Percentiles rank a stretch among this genome's conserved stretches.
These are phyloP conservation scores for Clarias macrocephalus DNA, from an alignment of 2,113 vertebrate species.

Conservation along the genomic window DNA sequence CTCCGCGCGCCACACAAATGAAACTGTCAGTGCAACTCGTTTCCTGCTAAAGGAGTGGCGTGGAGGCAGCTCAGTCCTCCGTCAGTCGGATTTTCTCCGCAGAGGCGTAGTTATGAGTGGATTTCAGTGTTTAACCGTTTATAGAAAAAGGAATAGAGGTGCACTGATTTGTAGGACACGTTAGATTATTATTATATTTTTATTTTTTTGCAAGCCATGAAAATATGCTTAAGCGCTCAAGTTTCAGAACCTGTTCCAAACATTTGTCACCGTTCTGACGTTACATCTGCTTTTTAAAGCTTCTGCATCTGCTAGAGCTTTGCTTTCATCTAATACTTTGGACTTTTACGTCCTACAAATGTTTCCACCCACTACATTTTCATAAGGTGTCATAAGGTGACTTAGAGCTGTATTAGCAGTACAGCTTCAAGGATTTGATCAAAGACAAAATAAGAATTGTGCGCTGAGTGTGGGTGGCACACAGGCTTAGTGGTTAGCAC, in stretches of 20 bases:
- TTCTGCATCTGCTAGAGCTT: background rate
- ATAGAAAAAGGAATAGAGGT: background rate
- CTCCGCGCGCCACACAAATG: conserved; percentile 62
- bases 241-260: background rate
- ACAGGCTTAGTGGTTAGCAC: no score
- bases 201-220: background rate
- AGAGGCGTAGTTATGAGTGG: conserved; percentile 36
- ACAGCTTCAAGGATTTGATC: background rate
- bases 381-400: background rate
- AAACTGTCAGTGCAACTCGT: conserved; percentile 67
- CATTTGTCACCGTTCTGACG: background rate
- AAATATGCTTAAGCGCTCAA: background rate
- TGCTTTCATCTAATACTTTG: background rate
- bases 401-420: background rate
- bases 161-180: background rate
- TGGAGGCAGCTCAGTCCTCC: conserved; percentile 21
- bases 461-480: no score
- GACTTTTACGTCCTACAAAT: background rate
- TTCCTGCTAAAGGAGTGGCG: conserved; percentile 48
- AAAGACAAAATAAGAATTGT: background rate
- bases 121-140: background rate
- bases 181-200: background rate
- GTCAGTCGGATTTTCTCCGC: conserved; percentile 48
- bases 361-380: background rate
- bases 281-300: background rate